Percentiles rank a stretch among this genome's conserved stretches.
These are phyloP conservation scores for Seriola dumerili DNA, from an alignment of 2,113 vertebrate genomes.

Conservation along the genomic window DNA sequence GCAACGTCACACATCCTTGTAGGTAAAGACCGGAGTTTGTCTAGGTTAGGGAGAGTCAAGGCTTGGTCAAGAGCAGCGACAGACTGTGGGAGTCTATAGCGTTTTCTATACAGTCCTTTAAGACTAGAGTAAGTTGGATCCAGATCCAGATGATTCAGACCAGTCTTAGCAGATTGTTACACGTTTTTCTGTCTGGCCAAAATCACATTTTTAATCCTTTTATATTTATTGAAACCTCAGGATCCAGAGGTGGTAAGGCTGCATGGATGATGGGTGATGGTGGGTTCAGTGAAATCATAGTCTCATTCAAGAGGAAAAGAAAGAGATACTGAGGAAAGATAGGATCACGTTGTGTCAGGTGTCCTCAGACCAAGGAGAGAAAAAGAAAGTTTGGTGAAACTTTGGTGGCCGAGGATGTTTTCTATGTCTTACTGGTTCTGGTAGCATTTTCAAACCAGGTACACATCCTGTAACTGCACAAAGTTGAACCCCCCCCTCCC, in stretches of 20 bases:
- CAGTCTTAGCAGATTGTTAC: neutral
- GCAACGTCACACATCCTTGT: conserved; percentile 38
- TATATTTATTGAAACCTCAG: neutral
- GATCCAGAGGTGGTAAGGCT: conserved; percentile 22
- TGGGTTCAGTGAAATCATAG: neutral
- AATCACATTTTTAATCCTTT: conserved; percentile 1
- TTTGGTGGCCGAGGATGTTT: conserved; percentile 56
- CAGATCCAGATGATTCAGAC: conserved; percentile 9
- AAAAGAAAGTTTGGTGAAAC: conserved; percentile 22
- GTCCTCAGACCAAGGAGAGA: neutral
- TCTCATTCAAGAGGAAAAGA: neutral
- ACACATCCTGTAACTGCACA: conserved; percentile 31
- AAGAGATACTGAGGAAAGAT: neutral
- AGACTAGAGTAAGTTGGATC: conserved; percentile 35
- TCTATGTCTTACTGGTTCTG: conserved; percentile 7
- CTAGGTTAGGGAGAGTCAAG: conserved; percentile 28
- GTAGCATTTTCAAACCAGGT: conserved; percentile 27
- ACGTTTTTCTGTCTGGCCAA: neutral
- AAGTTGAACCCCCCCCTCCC: neutral
- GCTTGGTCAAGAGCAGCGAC: conserved; percentile 51
- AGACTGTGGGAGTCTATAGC: conserved; percentile 38
- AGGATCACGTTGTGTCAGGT: neutral
- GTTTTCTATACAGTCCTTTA: conserved; percentile 36
- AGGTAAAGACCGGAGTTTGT: conserved; percentile 14
- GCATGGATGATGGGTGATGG: neutral